Evolutionary conservation across 35 echinoderm and acorn worm species (phyloP).

Genomic region (Antedon bifida): DNA sequence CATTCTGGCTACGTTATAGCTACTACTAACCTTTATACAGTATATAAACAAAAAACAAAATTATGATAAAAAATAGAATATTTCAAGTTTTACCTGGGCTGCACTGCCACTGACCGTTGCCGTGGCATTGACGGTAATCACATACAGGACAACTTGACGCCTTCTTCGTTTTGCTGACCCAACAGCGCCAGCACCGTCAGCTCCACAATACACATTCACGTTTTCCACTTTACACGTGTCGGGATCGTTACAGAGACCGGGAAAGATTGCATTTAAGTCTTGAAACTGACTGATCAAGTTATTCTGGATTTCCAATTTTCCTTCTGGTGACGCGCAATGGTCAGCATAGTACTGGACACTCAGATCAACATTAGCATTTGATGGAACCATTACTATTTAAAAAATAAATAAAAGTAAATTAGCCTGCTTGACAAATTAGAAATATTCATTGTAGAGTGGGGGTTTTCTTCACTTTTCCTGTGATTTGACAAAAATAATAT

Average conservation of each 20-base stretch:
- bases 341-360: conserved; percentile 19
- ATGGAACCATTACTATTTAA: background rate
- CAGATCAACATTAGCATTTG: conserved; percentile 3
- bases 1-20: too few species aligned
- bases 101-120: background rate
- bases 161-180: background rate
- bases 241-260: background rate
- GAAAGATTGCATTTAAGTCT: background rate
- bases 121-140: background rate
- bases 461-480: too few species aligned
- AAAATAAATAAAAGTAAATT: background rate
- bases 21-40: too few species aligned
- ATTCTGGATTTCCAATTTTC: conserved; percentile 7
- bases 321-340: background rate
- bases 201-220: conserved; percentile 14
- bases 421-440: background rate
- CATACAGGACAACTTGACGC: background rate
- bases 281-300: conserved; percentile 16
- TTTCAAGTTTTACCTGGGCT: background rate
- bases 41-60: too few species aligned
- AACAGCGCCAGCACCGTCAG: background rate
- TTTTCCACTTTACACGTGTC: conserved; percentile 28
- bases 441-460: too few species aligned
- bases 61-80: too few species aligned
- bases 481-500: too few species aligned